Evolutionary conservation across 2,113 vertebrate genomes (phyloP).

Genomic region (Hypanus sabinus): DNA sequence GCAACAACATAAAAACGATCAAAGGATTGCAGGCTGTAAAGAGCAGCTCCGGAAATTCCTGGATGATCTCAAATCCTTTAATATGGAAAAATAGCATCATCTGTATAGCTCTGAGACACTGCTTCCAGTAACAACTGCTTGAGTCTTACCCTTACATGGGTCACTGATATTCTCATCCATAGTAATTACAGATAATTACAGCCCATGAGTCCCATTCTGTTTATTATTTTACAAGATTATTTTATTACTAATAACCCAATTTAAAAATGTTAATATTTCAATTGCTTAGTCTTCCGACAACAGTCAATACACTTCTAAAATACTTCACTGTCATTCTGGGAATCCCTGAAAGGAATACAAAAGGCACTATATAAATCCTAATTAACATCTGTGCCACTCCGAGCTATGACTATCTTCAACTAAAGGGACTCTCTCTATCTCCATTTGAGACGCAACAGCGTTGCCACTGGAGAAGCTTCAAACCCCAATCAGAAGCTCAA

Average conservation of each 20-base stretch:
- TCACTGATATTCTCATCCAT: background rate
- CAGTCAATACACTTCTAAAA: too few species aligned
- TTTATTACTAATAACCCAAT: background rate
- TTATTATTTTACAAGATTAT: background rate
- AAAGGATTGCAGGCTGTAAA: background rate
- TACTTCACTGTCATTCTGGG: too few species aligned
- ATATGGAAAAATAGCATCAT: background rate
- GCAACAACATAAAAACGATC: background rate
- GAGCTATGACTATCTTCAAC: too few species aligned
- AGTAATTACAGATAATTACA: background rate
- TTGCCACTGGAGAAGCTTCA: too few species aligned
- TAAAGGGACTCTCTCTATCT: too few species aligned
- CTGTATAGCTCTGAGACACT: background rate
- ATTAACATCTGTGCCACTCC: too few species aligned
- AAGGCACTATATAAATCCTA: too few species aligned
- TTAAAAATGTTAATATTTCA: background rate
- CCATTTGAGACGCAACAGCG: too few species aligned
- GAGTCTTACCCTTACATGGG: background rate
- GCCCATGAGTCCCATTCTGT: background rate
- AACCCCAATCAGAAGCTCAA: too few species aligned
- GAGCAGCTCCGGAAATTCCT: conserved; percentile 17
- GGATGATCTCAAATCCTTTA: background rate
- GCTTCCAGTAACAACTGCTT: background rate
- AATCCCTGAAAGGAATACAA: too few species aligned
- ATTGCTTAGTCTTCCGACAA: too few species aligned